Evolutionary conservation across 2,888 invertebrate genomes (phyloP).

Genomic region (Andrena minutula): DNA sequence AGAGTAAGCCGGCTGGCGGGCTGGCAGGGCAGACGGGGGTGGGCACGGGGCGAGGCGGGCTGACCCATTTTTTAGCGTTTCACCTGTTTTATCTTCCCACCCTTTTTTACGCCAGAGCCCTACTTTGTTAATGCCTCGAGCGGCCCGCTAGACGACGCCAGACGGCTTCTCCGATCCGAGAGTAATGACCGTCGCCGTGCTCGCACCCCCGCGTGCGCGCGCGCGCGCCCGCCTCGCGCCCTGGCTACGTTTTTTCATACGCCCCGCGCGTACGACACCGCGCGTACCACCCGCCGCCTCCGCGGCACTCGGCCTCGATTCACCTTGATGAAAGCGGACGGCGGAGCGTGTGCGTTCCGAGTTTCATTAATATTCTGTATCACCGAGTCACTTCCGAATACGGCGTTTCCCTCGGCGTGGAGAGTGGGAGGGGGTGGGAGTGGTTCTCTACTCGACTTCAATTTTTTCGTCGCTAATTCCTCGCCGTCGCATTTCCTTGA

Average conservation of each 20-base stretch:
- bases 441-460: constrained; percentile 14
- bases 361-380: constrained; percentile 68
- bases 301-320: constrained; percentile 43
- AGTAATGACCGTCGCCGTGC: constrained; percentile 67
- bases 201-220: constrained; percentile 4
- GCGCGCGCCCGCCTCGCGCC: constrained; percentile 7
- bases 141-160: constrained; percentile 68
- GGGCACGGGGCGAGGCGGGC: constrained; percentile 39
- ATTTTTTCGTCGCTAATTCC: constrained; percentile 30
- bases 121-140: constrained; percentile 74
- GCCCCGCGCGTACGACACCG: constrained; percentile 10
- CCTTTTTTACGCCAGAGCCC: constrained; percentile 77
- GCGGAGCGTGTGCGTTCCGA: constrained; percentile 45
- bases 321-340: constrained; percentile 57
- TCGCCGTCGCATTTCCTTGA: neutral
- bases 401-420: constrained; percentile 32
- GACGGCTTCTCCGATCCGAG: constrained; percentile 71
- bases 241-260: neutral
- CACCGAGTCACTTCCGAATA: constrained; percentile 65
- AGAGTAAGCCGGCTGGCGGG: constrained; percentile 31
- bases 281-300: constrained; percentile 28
- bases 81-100: constrained; percentile 76
- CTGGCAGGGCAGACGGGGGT: constrained; percentile 5
- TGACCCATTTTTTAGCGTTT: constrained; percentile 78
- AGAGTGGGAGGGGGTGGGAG: no score